These are phyloP conservation scores for Leptodactylus fuscus DNA, from an alignment of 2,113 vertebrate species.

Conservation along the genomic window DNA sequence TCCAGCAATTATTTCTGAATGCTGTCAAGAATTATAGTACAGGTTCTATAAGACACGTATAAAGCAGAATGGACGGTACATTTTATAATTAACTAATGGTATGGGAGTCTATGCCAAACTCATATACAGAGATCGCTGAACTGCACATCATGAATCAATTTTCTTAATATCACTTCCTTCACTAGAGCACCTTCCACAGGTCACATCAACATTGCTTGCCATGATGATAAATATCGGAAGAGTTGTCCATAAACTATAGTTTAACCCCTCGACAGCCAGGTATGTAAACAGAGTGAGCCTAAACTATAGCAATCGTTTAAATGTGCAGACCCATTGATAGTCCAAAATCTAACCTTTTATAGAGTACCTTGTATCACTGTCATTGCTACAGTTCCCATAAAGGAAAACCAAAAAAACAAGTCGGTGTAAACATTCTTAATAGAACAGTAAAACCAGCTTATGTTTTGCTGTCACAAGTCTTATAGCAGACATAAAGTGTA, in stretches of 20 bases:
- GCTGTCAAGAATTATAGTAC: slow-evolving; percentile 12
- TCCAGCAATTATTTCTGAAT: slow-evolving; percentile 26
- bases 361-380: slow-evolving; percentile 2
- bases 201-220: neutral
- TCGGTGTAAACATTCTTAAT: slow-evolving; percentile 44
- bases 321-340: neutral
- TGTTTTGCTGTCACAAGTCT: slow-evolving; percentile 29
- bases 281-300: neutral
- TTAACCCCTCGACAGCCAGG: neutral
- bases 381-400: slow-evolving; percentile 23
- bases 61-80: neutral
- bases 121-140: slow-evolving; percentile 29
- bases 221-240: neutral
- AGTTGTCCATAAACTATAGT: neutral
- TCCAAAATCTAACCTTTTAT: neutral
- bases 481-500: slow-evolving; percentile 47
- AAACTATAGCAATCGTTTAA: neutral
- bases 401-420: neutral
- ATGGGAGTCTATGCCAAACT: slow-evolving; percentile 13
- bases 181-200: neutral
- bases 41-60: neutral
- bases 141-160: neutral
- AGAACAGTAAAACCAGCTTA: slow-evolving; percentile 46
- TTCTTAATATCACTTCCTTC: neutral
- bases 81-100: slow-evolving; percentile 30